Evolutionary conservation across 2,888 invertebrate species (phyloP), one percentile per base, ranked within the genome.

Genomic region (Acronicta leporina): DNA sequence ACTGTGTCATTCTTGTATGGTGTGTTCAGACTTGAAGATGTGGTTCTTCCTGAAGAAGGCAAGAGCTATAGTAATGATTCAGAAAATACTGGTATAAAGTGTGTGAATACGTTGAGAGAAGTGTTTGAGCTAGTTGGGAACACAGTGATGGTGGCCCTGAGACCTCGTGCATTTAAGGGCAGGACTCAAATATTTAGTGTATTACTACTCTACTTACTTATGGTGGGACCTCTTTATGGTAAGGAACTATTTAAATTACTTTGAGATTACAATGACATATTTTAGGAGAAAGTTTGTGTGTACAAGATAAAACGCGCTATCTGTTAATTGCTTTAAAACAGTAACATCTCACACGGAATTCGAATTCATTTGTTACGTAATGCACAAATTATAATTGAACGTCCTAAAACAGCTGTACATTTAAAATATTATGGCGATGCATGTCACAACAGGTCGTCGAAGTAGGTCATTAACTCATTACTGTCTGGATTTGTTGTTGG

Each of bases 151-250:
- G 95, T 95, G 5, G 88, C 84, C 3, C 41, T 94, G 3, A 87
- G 73, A 54, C 88, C 89, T 13, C 87, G 95, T 48, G 83, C 82
- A 0, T 83, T 82, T 48, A 81, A 81, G 43, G 87, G 92, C 57
- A 87, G 94, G 65, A 80, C 83, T 54, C 89, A 92, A 68, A 91
- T 95, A 77, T 79, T 92, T 65, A 82, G 87, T 62, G 85, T 95
- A n/a, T 77, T 94, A 16, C 52, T 88, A 1, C 61, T 94, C 14
- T 94, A 94, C 59, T 78, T 95, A 25, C 79, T 94, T 1, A 91
- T 94, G 90, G 94, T 94, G 40, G 95, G 95, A 78, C 95, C 95
- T 30, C 81, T 94, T 27, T 94, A 94, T 64, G 95, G 95, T 94
- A 65, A 92, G 94, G 87, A 6, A 5, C n/a, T 43, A 20, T 20